phyloP scores from a whole-genome alignment of 2,113 vertebrate species.

The Chaetops frenatus region DNA sequence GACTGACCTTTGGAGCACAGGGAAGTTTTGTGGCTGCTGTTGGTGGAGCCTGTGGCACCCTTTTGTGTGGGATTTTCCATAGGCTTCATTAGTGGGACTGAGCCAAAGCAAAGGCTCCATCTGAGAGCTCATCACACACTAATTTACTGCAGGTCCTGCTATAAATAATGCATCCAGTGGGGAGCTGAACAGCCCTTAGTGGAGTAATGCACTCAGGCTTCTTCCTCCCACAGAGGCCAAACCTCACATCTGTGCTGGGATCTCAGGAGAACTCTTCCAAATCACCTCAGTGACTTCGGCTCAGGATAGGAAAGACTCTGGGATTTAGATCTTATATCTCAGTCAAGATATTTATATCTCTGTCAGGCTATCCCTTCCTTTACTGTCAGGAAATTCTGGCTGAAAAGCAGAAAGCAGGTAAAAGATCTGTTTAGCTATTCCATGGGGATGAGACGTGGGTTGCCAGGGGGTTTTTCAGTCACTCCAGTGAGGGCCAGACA shows the following conservation, averaged over 20 bases:
- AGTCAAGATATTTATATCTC: background rate
- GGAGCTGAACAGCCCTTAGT: conserved; percentile 1
- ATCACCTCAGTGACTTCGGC: background rate
- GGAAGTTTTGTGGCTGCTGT: background rate
- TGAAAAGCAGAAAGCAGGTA: background rate
- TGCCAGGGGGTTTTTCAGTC: background rate
- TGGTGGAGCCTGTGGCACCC: background rate
- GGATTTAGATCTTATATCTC: background rate
- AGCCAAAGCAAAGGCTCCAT: background rate
- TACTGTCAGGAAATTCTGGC: background rate
- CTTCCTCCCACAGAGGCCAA: conserved; percentile 3
- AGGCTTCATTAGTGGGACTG: background rate
- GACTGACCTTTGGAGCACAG: background rate
- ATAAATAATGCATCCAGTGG: conserved; percentile 60
- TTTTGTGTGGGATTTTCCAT: background rate
- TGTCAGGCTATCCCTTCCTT: background rate
- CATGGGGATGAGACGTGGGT: background rate
- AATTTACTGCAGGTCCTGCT: conserved; percentile 35
- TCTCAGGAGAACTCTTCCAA: background rate
- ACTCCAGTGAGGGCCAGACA: background rate
- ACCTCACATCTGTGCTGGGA: background rate
- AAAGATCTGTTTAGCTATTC: background rate
- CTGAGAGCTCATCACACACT: conserved; percentile 33
- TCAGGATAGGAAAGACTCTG: background rate
- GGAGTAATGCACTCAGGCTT: conserved; percentile 29